Evolutionary conservation across 2,888 invertebrate genomes (phyloP).

Genomic region (Volucella bombylans): DNA sequence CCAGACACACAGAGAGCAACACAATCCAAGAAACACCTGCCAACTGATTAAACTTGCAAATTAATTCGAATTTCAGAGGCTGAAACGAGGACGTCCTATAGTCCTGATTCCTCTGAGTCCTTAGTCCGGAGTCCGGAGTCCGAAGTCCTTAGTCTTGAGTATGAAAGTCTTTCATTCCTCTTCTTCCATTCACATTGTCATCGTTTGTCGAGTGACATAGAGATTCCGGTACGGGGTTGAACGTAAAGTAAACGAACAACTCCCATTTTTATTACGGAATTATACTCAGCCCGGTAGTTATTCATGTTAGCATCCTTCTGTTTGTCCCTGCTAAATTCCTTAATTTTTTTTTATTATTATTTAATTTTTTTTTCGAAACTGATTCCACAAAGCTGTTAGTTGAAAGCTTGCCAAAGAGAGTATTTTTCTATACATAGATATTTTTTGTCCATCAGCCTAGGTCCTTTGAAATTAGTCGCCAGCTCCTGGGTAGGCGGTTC

Average conservation of each 20-base stretch:
- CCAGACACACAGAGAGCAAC: constrained; percentile 60
- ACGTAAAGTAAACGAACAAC: constrained; percentile 63
- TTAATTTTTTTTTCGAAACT: constrained; percentile 31
- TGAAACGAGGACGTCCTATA: constrained; percentile 63
- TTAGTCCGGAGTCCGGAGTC: no score
- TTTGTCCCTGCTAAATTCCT: constrained; percentile 43
- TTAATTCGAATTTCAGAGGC: constrained; percentile 81
- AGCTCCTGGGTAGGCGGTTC: constrained; percentile 61
- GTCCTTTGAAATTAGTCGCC: constrained; percentile 6
- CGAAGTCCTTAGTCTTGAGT: no score
- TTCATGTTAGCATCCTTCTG: constrained; percentile 71
- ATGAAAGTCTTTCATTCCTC: neutral
- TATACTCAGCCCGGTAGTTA: constrained; percentile 70
- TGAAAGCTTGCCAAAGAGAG: constrained; percentile 70
- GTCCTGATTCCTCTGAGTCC: no score
- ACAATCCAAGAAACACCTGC: constrained; percentile 71
- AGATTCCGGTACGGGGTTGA: neutral
- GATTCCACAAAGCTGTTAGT: constrained; percentile 71
- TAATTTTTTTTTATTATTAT: constrained; percentile 26
- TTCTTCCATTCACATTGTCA: constrained; percentile 1
- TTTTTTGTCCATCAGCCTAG: neutral
- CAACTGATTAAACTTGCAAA: constrained; percentile 81
- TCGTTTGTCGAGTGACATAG: constrained; percentile 25
- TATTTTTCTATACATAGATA: constrained; percentile 34
- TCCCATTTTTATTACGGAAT: constrained; percentile 70